Conservation (phyloP, 2,113 vertebrate species). For the human region DNA sequence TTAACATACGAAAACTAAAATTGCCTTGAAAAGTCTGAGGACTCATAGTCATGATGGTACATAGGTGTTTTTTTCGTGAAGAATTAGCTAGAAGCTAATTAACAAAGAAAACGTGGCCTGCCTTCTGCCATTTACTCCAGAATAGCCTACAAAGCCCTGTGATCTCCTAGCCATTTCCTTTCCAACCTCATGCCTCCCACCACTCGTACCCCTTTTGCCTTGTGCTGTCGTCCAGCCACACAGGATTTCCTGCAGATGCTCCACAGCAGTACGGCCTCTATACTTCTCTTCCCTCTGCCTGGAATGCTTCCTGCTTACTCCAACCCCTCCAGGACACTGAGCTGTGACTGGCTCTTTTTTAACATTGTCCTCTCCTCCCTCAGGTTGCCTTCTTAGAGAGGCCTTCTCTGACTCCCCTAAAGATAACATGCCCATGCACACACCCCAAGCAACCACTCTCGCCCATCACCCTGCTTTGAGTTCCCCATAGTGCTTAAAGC, state of each 20-base stretch:
- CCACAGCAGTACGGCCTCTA: not conserved
- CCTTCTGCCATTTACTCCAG: not conserved
- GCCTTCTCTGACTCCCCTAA: not conserved
- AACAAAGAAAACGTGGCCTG: not conserved
- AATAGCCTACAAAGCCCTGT: not conserved
- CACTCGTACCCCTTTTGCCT: not conserved
- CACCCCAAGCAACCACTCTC: not conserved
- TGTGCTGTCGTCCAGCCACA: not conserved
- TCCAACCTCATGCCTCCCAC: not conserved
- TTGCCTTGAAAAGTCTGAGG: not conserved
- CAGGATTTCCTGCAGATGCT: not conserved
- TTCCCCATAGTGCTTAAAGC: not conserved
- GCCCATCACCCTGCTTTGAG: too few relatives aligned
- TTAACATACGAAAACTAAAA: not conserved
- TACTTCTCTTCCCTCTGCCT: not conserved
- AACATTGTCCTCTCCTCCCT: not conserved
- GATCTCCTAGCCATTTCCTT: not conserved
- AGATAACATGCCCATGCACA: fast-evolving
- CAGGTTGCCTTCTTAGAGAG: too few relatives aligned
- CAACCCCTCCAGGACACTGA: too few relatives aligned
- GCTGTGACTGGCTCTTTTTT: not conserved
- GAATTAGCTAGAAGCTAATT: not conserved
- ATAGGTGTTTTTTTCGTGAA: not conserved
- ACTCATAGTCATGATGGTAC: not conserved
- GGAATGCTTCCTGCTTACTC: not conserved